Evolutionary conservation across 2,113 vertebrate genomes (phyloP), one percentile per base, ranked within the genome.

Genomic region (Benitochromis conjunctus): DNA sequence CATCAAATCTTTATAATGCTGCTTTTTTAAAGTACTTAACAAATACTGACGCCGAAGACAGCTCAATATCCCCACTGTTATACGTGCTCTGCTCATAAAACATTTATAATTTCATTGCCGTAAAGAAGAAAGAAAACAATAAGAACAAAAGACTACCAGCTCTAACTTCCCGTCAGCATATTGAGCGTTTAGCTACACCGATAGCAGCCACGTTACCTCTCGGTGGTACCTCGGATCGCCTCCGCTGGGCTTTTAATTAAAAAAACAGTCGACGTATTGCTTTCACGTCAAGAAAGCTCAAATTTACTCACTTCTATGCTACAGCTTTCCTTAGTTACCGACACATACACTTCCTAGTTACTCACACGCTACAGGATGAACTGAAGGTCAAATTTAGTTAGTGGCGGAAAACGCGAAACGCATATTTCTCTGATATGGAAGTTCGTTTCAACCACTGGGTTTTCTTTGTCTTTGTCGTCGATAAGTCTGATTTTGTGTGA

Each of bases 271-370:
- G 1, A 29, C 0, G 12, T 46, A 24, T 84, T 26, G 1, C 5
- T 41, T 80, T 43, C 57, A 9, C 9, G 19, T 3, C 43, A 8
- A 48, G 9, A 85, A 51, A 77, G 54, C 13, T 19, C 3, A 54
- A 5, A 79, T 62, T 36, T 41, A 21, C 46, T 71, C 13, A 48
- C 10, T 16, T 78, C 9, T 4, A 5, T 9, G 5, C 13, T 3
- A 4, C 16, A n/a, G 57, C 54, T 26, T 41, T 53, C 77, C 85
- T 46, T 94, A 85, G 92, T 92, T 90, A 94, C 94, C 18, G 9
- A 26, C 1, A 6, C 60, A 91, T 78, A 6, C 56, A 91, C 78
- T 93, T 94, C 94, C 95, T 94, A 82, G 92, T 94, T 92, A 94
- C 88, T 29, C 80, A 81, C 26, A 90, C 79, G 29, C 88, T 95